Percentiles rank a stretch among this genome's conserved stretches.
Conservation (phyloP, 2,888 invertebrate genomes). For the Gari tellinella region DNA sequence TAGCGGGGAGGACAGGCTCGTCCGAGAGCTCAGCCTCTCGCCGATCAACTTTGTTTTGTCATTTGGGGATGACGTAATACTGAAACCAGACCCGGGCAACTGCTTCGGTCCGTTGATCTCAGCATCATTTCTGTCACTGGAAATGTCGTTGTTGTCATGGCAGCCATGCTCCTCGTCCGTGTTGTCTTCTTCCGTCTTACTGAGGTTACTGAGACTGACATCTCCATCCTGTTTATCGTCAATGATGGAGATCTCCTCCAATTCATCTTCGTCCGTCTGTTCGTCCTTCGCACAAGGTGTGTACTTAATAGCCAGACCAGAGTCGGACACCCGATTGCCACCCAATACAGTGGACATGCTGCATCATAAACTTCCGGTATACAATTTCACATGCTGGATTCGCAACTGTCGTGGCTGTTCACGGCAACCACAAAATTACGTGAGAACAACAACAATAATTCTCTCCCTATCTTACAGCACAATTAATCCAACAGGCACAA, state of each 20-base stretch:
- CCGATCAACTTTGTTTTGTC: conserved; percentile 81
- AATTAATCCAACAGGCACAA: neutral
- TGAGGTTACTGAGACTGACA: conserved; percentile 44
- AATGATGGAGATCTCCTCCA: conserved; percentile 89
- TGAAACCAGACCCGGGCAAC: conserved; percentile 85
- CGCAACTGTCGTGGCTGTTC: too few relatives aligned
- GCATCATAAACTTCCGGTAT: conserved; percentile 15
- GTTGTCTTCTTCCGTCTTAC: conserved; percentile 86
- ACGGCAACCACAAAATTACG: neutral
- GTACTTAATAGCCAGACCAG: conserved; percentile 79
- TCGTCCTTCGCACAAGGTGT: conserved; percentile 83
- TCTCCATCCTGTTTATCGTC: conserved; percentile 84
- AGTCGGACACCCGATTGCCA: conserved; percentile 65
- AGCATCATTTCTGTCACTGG: conserved; percentile 45
- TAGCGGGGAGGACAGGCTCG: conserved; percentile 84
- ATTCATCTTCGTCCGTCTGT: conserved; percentile 85
- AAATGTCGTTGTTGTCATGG: conserved; percentile 34
- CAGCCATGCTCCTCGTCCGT: conserved; percentile 84
- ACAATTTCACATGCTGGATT: neutral
- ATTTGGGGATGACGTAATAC: conserved; percentile 56
- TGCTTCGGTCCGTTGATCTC: conserved; percentile 87
- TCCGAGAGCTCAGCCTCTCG: conserved; percentile 86
- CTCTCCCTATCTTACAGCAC: too few relatives aligned
- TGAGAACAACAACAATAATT: neutral
- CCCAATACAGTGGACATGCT: conserved; percentile 72